Percentiles rank a stretch among this genome's conserved stretches.
Conservation (phyloP, 2,113 vertebrate genomes). For the Amblyopsis rosae region DNA sequence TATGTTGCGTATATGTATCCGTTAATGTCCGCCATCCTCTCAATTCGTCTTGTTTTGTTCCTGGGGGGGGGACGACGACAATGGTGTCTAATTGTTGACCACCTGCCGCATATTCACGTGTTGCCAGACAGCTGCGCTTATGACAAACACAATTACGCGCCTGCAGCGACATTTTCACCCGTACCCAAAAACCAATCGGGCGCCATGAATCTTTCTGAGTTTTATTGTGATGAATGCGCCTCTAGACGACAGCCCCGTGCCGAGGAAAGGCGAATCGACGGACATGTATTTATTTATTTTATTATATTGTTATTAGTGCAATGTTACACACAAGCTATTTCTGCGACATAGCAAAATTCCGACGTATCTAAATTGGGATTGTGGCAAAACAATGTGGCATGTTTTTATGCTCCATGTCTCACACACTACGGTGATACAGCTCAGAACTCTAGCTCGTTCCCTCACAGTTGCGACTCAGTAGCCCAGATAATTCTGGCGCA, state of each 20-base stretch:
- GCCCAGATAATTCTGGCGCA: no score
- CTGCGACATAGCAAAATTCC: no score
- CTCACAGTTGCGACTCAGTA: no score
- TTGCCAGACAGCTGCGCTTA: constrained; percentile 52
- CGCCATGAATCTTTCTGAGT: constrained; percentile 41
- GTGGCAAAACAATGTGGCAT: no score
- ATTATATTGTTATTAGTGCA: no score
- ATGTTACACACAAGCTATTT: no score
- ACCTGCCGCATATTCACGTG: constrained; percentile 65
- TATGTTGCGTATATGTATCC: constrained; percentile 28
- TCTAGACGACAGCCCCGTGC: not conserved
- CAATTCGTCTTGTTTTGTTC: constrained; percentile 51
- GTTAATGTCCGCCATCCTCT: constrained; percentile 57
- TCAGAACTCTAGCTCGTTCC: no score
- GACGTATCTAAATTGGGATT: no score
- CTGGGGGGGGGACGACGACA: constrained; percentile 31
- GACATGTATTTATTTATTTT: no score
- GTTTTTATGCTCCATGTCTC: no score
- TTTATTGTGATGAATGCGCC: constrained; percentile 51
- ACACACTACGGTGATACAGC: no score
- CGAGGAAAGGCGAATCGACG: no score
- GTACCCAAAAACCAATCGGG: constrained; percentile 20
- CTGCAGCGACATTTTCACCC: constrained; percentile 35
- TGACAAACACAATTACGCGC: constrained; percentile 56
- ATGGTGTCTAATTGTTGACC: constrained; percentile 57